Evolutionary conservation across 2,797 vertebrate genomes (phyloP).

Genomic region (Cirrhinus molitorella): DNA sequence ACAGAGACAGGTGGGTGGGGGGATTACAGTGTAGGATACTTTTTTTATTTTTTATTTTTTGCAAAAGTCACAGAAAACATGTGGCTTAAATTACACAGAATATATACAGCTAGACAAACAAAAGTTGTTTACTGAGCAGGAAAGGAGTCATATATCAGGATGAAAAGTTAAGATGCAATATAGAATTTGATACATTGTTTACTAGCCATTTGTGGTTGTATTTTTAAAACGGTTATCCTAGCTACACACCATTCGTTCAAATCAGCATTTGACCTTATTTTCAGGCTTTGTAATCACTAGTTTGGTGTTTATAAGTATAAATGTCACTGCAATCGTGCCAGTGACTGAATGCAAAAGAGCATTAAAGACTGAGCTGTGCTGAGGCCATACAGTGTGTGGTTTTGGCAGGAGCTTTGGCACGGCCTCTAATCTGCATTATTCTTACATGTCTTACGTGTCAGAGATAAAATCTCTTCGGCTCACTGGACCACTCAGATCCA

Average conservation of each 20-base stretch:
- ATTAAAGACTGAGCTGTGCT: conserved; percentile 16
- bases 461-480: conserved; percentile 69
- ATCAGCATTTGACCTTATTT: conserved; percentile 4
- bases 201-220: background rate
- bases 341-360: background rate
- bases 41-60: background rate
- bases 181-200: background rate
- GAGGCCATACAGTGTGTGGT: conserved; percentile 13
- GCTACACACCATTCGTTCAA: background rate
- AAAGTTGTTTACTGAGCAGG: background rate
- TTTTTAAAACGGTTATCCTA: background rate
- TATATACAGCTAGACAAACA: background rate
- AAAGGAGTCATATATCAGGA: background rate
- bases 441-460: conserved; percentile 77
- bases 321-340: background rate
- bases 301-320: conserved; percentile 20
- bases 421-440: conserved; percentile 80
- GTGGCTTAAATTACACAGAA: background rate
- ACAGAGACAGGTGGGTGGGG: conserved; percentile 15
- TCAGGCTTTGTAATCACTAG: background rate
- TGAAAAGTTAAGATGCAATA: background rate
- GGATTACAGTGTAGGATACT: background rate
- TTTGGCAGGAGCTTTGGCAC: conserved; percentile 56
- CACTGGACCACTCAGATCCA: conserved; percentile 10
- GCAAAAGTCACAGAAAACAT: background rate